phyloP scores from a whole-genome alignment of 2,888 invertebrate genomes.

The Dasypogon diadema region DNA sequence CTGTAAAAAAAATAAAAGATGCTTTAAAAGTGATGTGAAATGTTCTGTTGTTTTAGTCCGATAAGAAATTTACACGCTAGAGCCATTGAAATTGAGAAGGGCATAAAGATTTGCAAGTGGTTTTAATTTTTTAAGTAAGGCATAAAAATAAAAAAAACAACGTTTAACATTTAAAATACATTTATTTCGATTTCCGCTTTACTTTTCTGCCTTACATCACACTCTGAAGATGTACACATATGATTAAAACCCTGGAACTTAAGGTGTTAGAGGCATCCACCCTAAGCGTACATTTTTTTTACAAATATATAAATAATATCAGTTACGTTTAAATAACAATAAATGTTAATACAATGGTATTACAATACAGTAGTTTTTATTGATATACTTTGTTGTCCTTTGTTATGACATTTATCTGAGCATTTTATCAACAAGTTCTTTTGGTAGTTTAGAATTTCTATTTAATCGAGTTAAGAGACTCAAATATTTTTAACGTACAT shows the following conservation, averaged over 20 bases:
- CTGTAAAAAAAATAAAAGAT: too few relatives aligned
- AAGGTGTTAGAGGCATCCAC: slow-evolving; percentile 26
- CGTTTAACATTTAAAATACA: slow-evolving; percentile 57
- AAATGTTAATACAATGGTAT: slow-evolving; percentile 38
- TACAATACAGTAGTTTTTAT: slow-evolving; percentile 30
- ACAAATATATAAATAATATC: slow-evolving; percentile 48
- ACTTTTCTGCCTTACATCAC: slow-evolving; percentile 13
- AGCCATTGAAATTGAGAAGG: too few relatives aligned
- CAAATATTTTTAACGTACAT: too few relatives aligned
- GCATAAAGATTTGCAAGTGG: too few relatives aligned
- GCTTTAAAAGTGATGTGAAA: too few relatives aligned
- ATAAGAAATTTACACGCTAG: too few relatives aligned
- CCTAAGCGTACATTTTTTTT: slow-evolving; percentile 34
- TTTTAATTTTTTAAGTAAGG: too few relatives aligned
- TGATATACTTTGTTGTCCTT: slow-evolving; percentile 17
- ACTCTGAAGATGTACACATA: slow-evolving; percentile 21
- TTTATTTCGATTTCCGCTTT: slow-evolving; percentile 55
- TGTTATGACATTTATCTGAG: slow-evolving; percentile 1
- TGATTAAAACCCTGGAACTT: slow-evolving; percentile 31
- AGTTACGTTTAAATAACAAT: slow-evolving; percentile 47
- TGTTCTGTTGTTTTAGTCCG: too few relatives aligned
- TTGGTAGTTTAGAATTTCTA: background rate
- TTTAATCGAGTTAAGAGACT: too few relatives aligned
- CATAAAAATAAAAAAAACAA: slow-evolving; percentile 10
- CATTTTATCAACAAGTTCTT: background rate